A percentile compares a stretch with the other conserved stretches of the same genome.
Conservation (phyloP, 2,888 invertebrate species). For the Patella pellucida region DNA sequence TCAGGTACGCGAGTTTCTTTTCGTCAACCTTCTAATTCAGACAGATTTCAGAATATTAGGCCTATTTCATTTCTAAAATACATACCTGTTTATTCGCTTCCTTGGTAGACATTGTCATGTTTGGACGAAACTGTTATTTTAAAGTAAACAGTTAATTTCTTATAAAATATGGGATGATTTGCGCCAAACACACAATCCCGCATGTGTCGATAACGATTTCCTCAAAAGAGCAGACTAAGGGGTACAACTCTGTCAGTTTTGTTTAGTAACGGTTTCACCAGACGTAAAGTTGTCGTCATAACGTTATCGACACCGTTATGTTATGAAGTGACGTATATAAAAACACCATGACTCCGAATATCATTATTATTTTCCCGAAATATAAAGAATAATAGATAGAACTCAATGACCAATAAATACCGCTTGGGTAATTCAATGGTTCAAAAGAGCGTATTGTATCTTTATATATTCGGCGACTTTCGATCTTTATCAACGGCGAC, state of each 20-base stretch:
- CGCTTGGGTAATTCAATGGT: no score
- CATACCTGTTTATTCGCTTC: constrained; percentile 4
- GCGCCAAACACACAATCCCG: neutral
- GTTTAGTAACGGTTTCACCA: constrained; percentile 9
- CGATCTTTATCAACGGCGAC: no score
- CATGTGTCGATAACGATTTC: neutral
- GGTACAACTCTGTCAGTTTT: neutral
- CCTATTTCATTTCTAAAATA: neutral
- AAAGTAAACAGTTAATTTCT: neutral
- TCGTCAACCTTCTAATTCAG: no score
- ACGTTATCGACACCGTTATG: neutral
- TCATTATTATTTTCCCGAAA: no score
- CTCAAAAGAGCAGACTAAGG: neutral
- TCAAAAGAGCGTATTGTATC: no score
- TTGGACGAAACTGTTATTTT: neutral
- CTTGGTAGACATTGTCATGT: neutral
- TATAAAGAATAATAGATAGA: no score
- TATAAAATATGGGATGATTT: neutral
- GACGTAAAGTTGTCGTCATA: neutral
- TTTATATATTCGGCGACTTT: no score
- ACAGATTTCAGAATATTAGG: constrained; percentile 1
- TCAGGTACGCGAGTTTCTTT: no score
- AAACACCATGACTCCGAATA: no score
- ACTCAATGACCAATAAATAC: no score
- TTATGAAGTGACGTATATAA: no score